A percentile compares a stretch with the other conserved stretches of the same genome.
Evolutionary conservation across 2,797 vertebrate species (phyloP).

Genomic region (Sebastolobus alascanus): DNA sequence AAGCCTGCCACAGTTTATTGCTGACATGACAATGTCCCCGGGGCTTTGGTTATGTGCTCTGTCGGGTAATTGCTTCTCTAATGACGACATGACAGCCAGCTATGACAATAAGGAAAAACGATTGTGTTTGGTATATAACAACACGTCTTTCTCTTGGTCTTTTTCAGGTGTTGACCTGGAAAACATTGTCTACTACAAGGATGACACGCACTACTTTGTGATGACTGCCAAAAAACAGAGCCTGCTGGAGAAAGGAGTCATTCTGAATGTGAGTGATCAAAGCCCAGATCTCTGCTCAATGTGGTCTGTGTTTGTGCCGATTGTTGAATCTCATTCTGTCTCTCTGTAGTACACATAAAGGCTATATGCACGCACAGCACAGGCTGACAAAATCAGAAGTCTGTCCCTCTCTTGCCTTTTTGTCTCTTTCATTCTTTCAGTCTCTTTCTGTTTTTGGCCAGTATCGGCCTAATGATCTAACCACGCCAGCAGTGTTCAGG

Average conservation of each 20-base stretch:
- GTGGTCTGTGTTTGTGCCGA: neutral
- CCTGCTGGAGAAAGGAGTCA: conserved; percentile 97
- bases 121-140: conserved; percentile 42
- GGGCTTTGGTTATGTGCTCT: conserved; percentile 61
- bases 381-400: conserved; percentile 17
- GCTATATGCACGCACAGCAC: conserved; percentile 6
- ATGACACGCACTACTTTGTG: conserved; percentile 99
- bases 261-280: conserved; percentile 92
- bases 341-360: conserved; percentile 25
- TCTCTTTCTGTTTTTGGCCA: conserved; percentile 18
- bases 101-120: conserved; percentile 16
- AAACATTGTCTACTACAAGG: conserved; percentile 99
- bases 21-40: conserved; percentile 64
- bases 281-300: conserved; percentile 19
- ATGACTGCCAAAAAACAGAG: conserved; percentile 99
- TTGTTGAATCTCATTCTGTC: conserved; percentile 24
- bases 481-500: conserved; percentile 55
- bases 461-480: conserved; percentile 55
- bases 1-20: conserved; percentile 51
- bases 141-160: conserved; percentile 34
- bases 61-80: conserved; percentile 71
- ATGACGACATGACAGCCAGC: conserved; percentile 51
- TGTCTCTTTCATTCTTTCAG: conserved; percentile 28
- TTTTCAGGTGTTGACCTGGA: conserved; percentile 95
- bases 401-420: neutral